A percentile compares a stretch with the other conserved stretches of the same genome.
phyloP scores from a whole-genome alignment of 2,888 invertebrate genomes.

The Notodonta ziczac region DNA sequence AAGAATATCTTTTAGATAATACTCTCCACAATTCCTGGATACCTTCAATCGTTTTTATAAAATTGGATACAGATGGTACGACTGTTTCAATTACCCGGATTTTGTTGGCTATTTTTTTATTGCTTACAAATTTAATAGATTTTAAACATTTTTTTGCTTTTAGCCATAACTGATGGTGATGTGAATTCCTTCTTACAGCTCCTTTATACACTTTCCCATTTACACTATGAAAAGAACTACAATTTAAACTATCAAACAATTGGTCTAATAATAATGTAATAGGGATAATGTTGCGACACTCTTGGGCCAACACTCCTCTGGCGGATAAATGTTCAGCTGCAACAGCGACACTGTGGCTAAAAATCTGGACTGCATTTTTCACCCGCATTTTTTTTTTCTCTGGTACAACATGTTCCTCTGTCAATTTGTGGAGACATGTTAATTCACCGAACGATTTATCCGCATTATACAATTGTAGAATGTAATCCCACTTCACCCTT shows the following conservation, averaged over 20 bases:
- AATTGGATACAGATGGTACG: slow-evolving; percentile 35
- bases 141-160: too few species aligned
- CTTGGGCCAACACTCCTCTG: slow-evolving; percentile 7
- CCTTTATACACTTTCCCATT: slow-evolving; percentile 29
- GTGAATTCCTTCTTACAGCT: background rate
- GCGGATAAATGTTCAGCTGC: slow-evolving; percentile 14
- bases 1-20: slow-evolving; percentile 27
- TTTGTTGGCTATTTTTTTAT: slow-evolving; percentile 12
- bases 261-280: slow-evolving; percentile 21
- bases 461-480: slow-evolving; percentile 20
- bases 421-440: slow-evolving; percentile 22
- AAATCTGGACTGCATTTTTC: slow-evolving; percentile 32
- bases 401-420: slow-evolving; percentile 28
- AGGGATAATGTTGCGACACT: slow-evolving; percentile 5
- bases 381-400: slow-evolving; percentile 36
- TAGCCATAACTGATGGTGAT: too few species aligned
- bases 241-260: slow-evolving; percentile 31
- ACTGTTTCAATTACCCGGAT: slow-evolving; percentile 27
- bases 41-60: slow-evolving; percentile 44
- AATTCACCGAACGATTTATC: slow-evolving; percentile 32
- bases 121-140: background rate
- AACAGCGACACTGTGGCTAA: slow-evolving; percentile 40
- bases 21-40: slow-evolving; percentile 34
- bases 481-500: slow-evolving; percentile 38
- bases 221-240: slow-evolving; percentile 15